phyloP scores from a whole-genome alignment of 1,140 invertebrate genomes.

The Drosophila gunungcola region DNA sequence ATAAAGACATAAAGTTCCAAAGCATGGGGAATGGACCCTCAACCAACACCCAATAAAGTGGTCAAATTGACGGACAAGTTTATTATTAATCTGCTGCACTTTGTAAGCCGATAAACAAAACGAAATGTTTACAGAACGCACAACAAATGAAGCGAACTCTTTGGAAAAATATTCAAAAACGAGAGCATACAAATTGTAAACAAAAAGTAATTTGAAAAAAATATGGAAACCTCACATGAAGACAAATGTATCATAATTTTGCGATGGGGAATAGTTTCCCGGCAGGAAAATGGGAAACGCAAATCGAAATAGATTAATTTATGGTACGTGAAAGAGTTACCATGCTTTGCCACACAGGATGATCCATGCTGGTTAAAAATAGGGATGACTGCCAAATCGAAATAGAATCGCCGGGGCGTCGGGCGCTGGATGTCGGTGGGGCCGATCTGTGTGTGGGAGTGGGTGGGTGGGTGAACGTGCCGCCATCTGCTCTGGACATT shows the following conservation, averaged over 20 bases:
- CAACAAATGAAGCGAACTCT: slow-evolving; percentile 31
- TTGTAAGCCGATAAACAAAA: slow-evolving; percentile 37
- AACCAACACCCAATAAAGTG: slow-evolving; percentile 42
- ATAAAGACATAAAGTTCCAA: neutral
- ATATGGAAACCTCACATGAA: slow-evolving; percentile 7
- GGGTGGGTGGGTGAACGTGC: slow-evolving; percentile 20
- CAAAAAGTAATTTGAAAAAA: slow-evolving; percentile 26
- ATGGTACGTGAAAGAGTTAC: slow-evolving; percentile 34
- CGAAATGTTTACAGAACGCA: slow-evolving; percentile 24
- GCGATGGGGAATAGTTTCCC: slow-evolving; percentile 23
- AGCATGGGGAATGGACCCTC: neutral
- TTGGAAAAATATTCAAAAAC: slow-evolving; percentile 4
- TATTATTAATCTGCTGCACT: slow-evolving; percentile 57
- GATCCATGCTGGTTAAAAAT: slow-evolving; percentile 62
- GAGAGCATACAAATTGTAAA: slow-evolving; percentile 18
- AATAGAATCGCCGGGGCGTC: slow-evolving; percentile 35
- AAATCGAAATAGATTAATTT: slow-evolving; percentile 40
- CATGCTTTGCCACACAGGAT: slow-evolving; percentile 41
- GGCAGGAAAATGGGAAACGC: slow-evolving; percentile 5
- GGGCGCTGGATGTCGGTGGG: neutral
- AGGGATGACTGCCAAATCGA: slow-evolving; percentile 68
- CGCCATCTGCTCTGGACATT: slow-evolving; percentile 66
- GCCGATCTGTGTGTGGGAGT: slow-evolving; percentile 36
- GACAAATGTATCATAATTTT: slow-evolving; percentile 30
- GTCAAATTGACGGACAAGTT: slow-evolving; percentile 18